Evolutionary conservation across 2,888 invertebrate genomes (phyloP).

Genomic region (Chloroclysta siterata): DNA sequence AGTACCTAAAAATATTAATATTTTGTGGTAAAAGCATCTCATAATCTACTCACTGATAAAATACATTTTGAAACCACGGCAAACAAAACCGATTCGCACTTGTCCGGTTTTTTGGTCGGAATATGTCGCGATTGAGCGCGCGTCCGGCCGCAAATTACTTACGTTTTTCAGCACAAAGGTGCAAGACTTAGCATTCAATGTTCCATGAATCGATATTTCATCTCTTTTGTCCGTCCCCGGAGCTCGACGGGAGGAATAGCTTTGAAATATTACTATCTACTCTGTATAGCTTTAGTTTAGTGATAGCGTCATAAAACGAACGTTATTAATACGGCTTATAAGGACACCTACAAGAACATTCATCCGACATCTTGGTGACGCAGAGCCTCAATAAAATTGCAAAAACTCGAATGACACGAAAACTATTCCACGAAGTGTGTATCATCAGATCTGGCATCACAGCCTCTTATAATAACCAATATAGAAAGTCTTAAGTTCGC

Average conservation of each 20-base stretch:
- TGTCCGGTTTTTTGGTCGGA: slow-evolving; percentile 20
- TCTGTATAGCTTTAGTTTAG: neutral
- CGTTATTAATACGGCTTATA: no score
- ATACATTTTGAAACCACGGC: neutral
- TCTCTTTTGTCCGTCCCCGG: slow-evolving; percentile 44
- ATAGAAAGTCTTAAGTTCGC: neutral
- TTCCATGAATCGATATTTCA: slow-evolving; percentile 49
- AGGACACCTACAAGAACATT: neutral
- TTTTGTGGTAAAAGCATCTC: no score
- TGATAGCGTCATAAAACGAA: neutral
- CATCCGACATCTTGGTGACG: neutral
- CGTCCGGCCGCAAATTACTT: slow-evolving; percentile 33
- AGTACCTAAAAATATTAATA: no score
- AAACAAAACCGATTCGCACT: neutral
- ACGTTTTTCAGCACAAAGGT: slow-evolving; percentile 32
- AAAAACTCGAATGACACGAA: neutral
- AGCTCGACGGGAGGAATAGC: slow-evolving; percentile 33
- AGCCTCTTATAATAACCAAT: neutral
- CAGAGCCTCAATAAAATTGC: neutral
- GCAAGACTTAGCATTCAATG: slow-evolving; percentile 32
- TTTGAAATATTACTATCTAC: slow-evolving; percentile 38
- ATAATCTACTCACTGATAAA: neutral
- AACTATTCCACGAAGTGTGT: neutral
- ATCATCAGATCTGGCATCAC: neutral
- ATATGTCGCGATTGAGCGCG: slow-evolving; percentile 33